Percentiles rank a stretch among this genome's conserved stretches.
These are phyloP conservation scores for Pogonocherus hispidulus DNA, from an alignment of 2,888 invertebrate genomes.

Conservation along the genomic window DNA sequence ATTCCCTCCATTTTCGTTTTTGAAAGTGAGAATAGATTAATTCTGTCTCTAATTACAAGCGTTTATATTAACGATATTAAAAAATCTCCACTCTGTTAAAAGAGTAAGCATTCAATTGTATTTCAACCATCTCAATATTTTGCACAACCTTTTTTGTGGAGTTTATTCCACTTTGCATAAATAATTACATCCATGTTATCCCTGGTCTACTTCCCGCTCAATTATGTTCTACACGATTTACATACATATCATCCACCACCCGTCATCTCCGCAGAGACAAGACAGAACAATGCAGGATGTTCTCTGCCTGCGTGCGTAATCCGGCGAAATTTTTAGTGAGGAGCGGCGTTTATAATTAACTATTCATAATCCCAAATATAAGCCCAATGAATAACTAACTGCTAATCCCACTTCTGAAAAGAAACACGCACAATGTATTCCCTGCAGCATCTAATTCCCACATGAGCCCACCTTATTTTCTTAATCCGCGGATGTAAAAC, in stretches of 20 bases:
- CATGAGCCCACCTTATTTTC: neutral
- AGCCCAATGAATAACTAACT: slow-evolving; percentile 17
- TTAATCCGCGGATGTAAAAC: neutral
- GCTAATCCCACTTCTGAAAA: slow-evolving; percentile 8
- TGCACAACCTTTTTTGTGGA: too few relatives aligned
- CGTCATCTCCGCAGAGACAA: neutral
- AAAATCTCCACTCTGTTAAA: too few relatives aligned
- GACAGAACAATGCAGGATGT: neutral
- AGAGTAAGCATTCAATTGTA: too few relatives aligned
- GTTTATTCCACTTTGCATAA: too few relatives aligned
- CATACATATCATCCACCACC: neutral
- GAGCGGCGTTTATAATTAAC: slow-evolving; percentile 8
- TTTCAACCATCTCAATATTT: too few relatives aligned
- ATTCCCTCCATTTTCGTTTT: too few relatives aligned
- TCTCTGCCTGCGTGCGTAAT: neutral
- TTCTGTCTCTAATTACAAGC: too few relatives aligned
- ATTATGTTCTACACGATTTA: neutral
- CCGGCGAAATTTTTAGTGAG: neutral
- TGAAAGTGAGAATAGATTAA: too few relatives aligned
- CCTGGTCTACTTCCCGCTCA: neutral
- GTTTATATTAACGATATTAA: too few relatives aligned
- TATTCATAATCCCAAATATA: slow-evolving; percentile 11
- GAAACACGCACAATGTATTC: neutral
- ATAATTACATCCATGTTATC: too few relatives aligned
- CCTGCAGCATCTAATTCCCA: neutral